These are phyloP conservation scores for Micoletzkya japonica DNA, from an alignment of 2,888 invertebrate species.

Conservation along the genomic window DNA sequence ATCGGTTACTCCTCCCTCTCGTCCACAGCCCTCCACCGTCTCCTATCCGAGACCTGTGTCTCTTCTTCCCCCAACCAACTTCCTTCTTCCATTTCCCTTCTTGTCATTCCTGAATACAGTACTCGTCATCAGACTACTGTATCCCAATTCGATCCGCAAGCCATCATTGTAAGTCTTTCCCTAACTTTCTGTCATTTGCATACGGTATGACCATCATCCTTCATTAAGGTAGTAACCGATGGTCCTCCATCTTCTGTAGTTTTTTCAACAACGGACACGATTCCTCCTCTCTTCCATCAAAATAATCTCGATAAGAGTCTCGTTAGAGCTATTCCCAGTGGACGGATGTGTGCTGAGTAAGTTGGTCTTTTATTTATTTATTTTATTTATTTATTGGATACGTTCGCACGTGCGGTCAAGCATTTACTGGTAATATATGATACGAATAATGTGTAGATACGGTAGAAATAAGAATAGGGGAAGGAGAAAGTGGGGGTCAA, in stretches of 20 bases:
- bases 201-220: neutral
- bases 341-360: neutral
- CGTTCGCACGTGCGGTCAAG: neutral
- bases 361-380: no score
- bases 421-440: no score
- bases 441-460: no score
- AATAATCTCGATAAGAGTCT: conserved; percentile 52
- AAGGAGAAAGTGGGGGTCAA: conserved; percentile 15
- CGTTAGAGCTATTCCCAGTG: conserved; percentile 32
- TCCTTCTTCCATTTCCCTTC: conserved; percentile 10
- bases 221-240: neutral
- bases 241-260: conserved; percentile 29
- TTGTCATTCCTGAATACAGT: conserved; percentile 18
- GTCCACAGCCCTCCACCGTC: neutral
- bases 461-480: neutral
- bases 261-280: conserved; percentile 38
- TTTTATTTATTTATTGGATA: neutral
- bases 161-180: conserved; percentile 10
- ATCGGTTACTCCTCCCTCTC: conserved; percentile 14
- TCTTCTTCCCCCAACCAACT: conserved; percentile 1
- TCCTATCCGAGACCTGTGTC: conserved; percentile 7
- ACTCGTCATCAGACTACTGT: neutral
- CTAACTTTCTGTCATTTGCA: neutral
- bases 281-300: conserved; percentile 54
- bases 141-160: neutral